phyloP scores from a whole-genome alignment of 2,797 vertebrate genomes.

The Pelobates cultripes region DNA sequence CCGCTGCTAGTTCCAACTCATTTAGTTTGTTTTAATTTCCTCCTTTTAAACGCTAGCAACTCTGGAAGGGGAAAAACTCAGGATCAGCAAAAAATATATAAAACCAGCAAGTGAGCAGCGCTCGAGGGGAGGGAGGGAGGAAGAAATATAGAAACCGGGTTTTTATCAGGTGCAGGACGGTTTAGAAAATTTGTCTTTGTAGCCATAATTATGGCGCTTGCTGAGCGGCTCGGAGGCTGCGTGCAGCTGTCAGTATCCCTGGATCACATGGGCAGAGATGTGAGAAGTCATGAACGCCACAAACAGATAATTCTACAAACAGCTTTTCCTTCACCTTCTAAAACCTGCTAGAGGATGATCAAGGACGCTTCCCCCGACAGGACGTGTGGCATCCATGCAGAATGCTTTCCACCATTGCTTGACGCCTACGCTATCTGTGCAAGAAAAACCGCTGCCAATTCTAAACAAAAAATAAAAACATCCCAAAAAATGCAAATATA shows the following conservation, averaged over 20 bases:
- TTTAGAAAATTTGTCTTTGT: conserved; percentile 28
- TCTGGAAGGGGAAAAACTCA: conserved; percentile 12
- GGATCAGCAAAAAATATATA: conserved; percentile 35
- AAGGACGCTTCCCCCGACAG: background rate
- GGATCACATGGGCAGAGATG: background rate
- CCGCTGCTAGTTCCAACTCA: conserved; percentile 21
- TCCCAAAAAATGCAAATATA: too few relatives aligned
- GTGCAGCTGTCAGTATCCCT: conserved; percentile 19
- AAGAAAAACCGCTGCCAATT: too few relatives aligned
- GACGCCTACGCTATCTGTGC: background rate
- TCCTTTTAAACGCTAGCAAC: conserved; percentile 17
- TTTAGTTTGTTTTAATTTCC: conserved; percentile 32
- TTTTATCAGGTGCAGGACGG: conserved; percentile 28
- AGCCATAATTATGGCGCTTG: conserved; percentile 25
- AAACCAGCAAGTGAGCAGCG: conserved; percentile 2
- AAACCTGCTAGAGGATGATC: background rate
- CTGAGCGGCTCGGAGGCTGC: conserved; percentile 1
- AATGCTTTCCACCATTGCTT: background rate
- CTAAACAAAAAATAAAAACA: too few relatives aligned
- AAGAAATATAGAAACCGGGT: background rate
- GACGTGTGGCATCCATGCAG: background rate
- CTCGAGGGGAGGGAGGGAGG: background rate
- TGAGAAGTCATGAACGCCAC: background rate
- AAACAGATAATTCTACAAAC: background rate
- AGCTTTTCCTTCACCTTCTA: background rate